A percentile compares a stretch with the other conserved stretches of the same genome.
Evolutionary conservation across 1,140 invertebrate genomes (phyloP).

Genomic region (Holotrichia oblita): DNA sequence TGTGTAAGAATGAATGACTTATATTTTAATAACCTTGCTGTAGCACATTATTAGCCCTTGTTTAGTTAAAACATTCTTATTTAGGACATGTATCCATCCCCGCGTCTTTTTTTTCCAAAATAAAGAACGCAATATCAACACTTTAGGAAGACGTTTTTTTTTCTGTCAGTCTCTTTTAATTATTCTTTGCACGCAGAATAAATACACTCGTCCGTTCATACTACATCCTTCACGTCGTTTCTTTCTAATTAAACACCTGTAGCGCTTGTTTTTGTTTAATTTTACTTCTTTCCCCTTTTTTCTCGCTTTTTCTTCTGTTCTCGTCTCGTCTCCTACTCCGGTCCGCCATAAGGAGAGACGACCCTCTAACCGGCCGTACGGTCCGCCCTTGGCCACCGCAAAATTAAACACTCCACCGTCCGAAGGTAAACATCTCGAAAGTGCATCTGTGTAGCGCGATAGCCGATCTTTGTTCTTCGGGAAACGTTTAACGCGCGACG

Average conservation of each 20-base stretch:
- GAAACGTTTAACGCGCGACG: conserved; percentile 13
- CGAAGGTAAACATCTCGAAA: conserved; percentile 21
- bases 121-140: neutral
- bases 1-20: too few relatives aligned
- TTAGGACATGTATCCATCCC: neutral
- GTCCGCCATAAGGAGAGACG: neutral
- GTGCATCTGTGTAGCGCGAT: conserved; percentile 20
- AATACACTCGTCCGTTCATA: neutral
- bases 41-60: too few relatives aligned
- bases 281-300: conserved; percentile 12
- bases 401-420: conserved; percentile 24
- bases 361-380: neutral
- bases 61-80: too few relatives aligned
- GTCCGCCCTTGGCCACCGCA: conserved; percentile 2
- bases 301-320: neutral
- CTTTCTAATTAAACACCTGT: conserved; percentile 35
- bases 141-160: neutral
- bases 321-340: neutral
- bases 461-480: neutral
- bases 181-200: conserved; percentile 14
- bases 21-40: too few relatives aligned
- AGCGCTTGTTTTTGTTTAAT: conserved; percentile 34
- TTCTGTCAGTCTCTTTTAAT: neutral
- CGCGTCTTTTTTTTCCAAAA: neutral
- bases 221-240: neutral